phyloP scores from a whole-genome alignment of 1,140 invertebrate species.

The Apis florea region DNA sequence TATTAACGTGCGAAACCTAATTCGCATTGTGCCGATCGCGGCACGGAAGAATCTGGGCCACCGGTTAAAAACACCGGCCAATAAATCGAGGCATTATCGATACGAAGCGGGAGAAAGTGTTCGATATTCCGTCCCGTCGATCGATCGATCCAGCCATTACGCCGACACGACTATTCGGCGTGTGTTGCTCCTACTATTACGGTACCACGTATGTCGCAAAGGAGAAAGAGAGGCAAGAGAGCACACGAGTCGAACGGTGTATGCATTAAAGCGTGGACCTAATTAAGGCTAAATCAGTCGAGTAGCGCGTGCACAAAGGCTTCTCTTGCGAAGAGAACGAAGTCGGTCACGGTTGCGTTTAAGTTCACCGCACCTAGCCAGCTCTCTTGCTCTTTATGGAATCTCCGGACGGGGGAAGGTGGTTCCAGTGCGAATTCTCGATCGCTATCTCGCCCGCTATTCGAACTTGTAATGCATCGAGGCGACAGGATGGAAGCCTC shows the following conservation, averaged over 20 bases:
- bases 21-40: conserved; percentile 49
- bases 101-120: conserved; percentile 64
- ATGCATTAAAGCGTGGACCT: conserved; percentile 58
- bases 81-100: conserved; percentile 72
- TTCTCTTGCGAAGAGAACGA: background rate
- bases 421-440: conserved; percentile 40
- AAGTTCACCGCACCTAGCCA: conserved; percentile 17
- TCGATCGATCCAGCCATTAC: conserved; percentile 23
- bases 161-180: background rate
- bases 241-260: conserved; percentile 55
- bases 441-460: conserved; percentile 44
- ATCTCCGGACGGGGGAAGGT: conserved; percentile 26
- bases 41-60: conserved; percentile 68
- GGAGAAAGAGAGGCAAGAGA: conserved; percentile 61
- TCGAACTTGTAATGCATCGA: conserved; percentile 1
- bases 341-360: conserved; percentile 27
- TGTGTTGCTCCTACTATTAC: background rate
- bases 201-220: conserved; percentile 2
- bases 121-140: conserved; percentile 56
- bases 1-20: conserved; percentile 63
- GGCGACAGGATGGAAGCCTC: background rate
- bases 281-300: conserved; percentile 70
- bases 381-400: conserved; percentile 52
- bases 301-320: conserved; percentile 2
- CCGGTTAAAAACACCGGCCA: conserved; percentile 55